These are phyloP conservation scores for Diaprepes abbreviatus DNA, from an alignment of 2,888 invertebrate genomes.

Conservation along the genomic window DNA sequence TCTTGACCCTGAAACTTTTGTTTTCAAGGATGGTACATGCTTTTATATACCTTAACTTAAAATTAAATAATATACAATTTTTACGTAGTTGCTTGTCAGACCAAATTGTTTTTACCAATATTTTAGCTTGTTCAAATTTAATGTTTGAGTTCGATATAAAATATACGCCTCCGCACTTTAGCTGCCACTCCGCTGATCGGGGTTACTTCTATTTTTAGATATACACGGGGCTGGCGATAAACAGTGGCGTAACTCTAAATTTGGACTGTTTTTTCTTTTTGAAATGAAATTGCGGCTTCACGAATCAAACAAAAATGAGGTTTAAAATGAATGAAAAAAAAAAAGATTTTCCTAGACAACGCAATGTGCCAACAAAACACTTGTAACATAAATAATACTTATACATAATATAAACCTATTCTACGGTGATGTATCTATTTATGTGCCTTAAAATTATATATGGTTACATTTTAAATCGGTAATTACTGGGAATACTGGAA, in stretches of 20 bases:
- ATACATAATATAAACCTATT: too few species aligned
- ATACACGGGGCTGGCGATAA: constrained; percentile 1
- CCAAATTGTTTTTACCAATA: constrained; percentile 8
- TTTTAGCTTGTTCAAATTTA: constrained; percentile 1
- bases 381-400: too few species aligned
- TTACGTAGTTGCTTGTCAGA: background rate
- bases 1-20: background rate
- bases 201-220: constrained; percentile 29
- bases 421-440: too few species aligned
- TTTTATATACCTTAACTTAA: background rate
- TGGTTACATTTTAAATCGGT: too few species aligned
- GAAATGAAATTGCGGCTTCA: too few species aligned
- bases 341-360: too few species aligned
- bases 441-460: too few species aligned
- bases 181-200: constrained; percentile 18
- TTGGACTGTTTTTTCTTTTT: too few species aligned
- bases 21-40: background rate
- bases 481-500: too few species aligned
- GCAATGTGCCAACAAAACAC: too few species aligned
- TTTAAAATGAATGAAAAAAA: too few species aligned
- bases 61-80: background rate
- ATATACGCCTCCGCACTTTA: constrained; percentile 26
- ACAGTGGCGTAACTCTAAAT: constrained; percentile 15
- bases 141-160: constrained; percentile 13
- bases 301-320: too few species aligned